A percentile compares a stretch with the other conserved stretches of the same genome.
These are phyloP conservation scores for Nomada flava DNA, from an alignment of 2,888 invertebrate species.

Conservation along the genomic window DNA sequence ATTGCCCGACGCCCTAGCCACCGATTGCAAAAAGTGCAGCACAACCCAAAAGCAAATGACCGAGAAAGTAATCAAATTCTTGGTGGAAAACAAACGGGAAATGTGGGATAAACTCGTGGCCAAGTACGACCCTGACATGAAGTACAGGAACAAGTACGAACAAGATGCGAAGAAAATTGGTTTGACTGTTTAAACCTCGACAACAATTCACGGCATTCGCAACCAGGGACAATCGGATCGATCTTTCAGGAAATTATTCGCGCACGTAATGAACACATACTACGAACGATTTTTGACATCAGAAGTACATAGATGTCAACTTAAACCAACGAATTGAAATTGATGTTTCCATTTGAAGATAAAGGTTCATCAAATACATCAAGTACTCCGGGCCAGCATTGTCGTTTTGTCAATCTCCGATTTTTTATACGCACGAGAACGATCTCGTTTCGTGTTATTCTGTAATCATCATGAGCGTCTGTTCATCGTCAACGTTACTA, in stretches of 20 bases:
- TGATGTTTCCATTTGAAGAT: neutral
- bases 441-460: neutral
- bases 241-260: neutral
- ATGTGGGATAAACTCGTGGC: conserved; percentile 88
- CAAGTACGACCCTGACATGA: conserved; percentile 90
- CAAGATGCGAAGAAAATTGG: conserved; percentile 83
- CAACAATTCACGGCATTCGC: neutral
- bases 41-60: conserved; percentile 87
- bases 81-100: conserved; percentile 85
- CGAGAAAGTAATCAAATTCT: conserved; percentile 87
- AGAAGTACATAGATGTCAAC: neutral
- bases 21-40: conserved; percentile 89
- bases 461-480: conserved; percentile 25
- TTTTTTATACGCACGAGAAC: neutral
- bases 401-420: conserved; percentile 11
- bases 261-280: neutral
- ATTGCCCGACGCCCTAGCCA: conserved; percentile 89
- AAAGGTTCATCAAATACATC: conserved; percentile 4
- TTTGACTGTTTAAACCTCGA: conserved; percentile 53
- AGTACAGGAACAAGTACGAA: conserved; percentile 88
- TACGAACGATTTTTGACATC: neutral
- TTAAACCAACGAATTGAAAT: neutral
- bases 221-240: neutral
- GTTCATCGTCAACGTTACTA: neutral
- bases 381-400: neutral